Conservation (phyloP, 1,140 invertebrate genomes). For the Heliconius himera region DNA sequence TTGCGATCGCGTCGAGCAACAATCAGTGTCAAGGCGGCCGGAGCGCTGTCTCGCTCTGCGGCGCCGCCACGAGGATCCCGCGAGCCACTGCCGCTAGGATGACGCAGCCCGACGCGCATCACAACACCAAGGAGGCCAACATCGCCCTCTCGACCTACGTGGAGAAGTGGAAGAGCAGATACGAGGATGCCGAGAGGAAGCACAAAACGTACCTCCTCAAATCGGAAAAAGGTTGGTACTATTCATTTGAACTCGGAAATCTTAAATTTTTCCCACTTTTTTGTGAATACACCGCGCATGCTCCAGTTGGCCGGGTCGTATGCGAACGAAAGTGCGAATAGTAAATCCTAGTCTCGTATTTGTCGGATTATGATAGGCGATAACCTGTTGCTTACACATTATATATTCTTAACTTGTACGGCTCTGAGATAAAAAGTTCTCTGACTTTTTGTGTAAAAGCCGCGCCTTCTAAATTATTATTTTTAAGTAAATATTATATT, state of each 20-base stretch:
- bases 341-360: conserved; percentile 74
- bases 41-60: conserved; percentile 76
- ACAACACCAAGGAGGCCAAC: conserved; percentile 72
- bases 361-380: conserved; percentile 72
- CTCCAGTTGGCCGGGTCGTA: conserved; percentile 56
- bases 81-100: conserved; percentile 75
- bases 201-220: conserved; percentile 85
- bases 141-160: conserved; percentile 72
- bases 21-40: conserved; percentile 76
- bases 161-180: conserved; percentile 85
- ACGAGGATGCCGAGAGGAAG: conserved; percentile 85
- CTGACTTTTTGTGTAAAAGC: conserved; percentile 15
- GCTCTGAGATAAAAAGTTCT: conserved; percentile 28
- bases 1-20: conserved; percentile 78
- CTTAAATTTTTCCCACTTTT: conserved; percentile 58
- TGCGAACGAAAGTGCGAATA: conserved; percentile 70
- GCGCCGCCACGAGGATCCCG: conserved; percentile 70
- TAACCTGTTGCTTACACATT: conserved; percentile 77
- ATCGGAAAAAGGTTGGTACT: conserved; percentile 85
- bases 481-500: conserved; percentile 8
- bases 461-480: conserved; percentile 9
- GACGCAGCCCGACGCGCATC: conserved; percentile 74
- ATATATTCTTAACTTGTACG: conserved; percentile 63
- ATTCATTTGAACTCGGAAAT: conserved; percentile 46
- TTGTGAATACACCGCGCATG: conserved; percentile 63